Evolutionary conservation across 1,140 invertebrate species (phyloP), one percentile per base, ranked within the genome.

Genomic region (Agrypnia vestita): DNA sequence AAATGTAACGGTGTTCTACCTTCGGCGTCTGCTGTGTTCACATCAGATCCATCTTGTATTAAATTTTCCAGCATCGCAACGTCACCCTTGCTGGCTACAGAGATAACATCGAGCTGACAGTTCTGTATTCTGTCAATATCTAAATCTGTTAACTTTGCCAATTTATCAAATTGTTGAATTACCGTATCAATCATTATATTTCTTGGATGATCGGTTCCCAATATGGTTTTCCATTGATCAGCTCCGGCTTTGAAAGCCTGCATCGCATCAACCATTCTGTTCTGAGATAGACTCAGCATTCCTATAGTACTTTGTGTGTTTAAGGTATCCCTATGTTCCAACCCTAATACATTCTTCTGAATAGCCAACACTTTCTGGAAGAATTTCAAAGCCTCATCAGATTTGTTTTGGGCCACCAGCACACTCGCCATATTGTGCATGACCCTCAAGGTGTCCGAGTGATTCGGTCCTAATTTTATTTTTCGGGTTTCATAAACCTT

Each of bases 21-120:
- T 53, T 53, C 0, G 10, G 13, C 44, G 17, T 71, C 67, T 53
- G 13, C 25, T 15, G 67, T 71, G 10, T 71, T 49, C 12, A 71
- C 67, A 25, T 71, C 67, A 10, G 15, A 71, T 4, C 67, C 67
- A 13, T 71, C 19, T 15, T 10, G 46, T 11, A 71, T 71, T 25
- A 71, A 51, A 10, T 11, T 47, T 3, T 71, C n/a, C 0, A 71
- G 12, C 12, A 15, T 13, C n/a, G 17, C 47, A 9, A 21, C 9
- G 7, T 51, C 4, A n/a, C 25, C 25, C 11, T 49, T 51, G 4
- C 49, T 11, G 13, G 46, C 15, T 15, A 46, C 67, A 11, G 17
- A 4, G 46, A 71, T 71, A 17, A 71, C 47, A 0, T 51, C 47
- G 3, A 25, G 17, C 35, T 71, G 67, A 19, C 67, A 71, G 49